Evolutionary conservation across 1,140 invertebrate genomes (phyloP), one percentile per base, ranked within the genome.

Genomic region (Zaprionus capensis): DNA sequence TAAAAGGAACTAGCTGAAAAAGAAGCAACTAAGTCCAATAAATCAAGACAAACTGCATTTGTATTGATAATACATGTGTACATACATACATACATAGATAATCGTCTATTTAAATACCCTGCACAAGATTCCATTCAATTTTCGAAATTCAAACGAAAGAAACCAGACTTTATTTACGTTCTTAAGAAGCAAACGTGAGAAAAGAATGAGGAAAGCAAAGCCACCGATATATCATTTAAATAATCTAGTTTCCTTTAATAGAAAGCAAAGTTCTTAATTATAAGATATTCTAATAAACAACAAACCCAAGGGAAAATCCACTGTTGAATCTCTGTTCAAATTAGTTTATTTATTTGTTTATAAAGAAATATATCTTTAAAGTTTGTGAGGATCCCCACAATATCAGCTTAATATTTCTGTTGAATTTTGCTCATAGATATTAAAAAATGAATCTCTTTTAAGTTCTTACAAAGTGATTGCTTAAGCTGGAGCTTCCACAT

Each of bases 21-120:
- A 71, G 68, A 55, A 73, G 62, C 71, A 77, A 65, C 75, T 51
- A 77, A 77, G 71, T 73, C 75, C 57, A 77, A 77, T 77, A 77
- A 77, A 77, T 77, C 75, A 77, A 73, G 63, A 77, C 55, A 63
- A 77, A 64, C 41, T 77, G 71, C 71, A 77, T 68, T 73, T 51
- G 68, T 71, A 71, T 76, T 71, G 56, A 14, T 36, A 65, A 46
- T 71, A 76, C 55, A 76, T 71, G 62, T 71, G 62, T 53, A 65
- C 61, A 11, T 31, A 11, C 9, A 34, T 11, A 34, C 31, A 9
- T 34, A 11, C 31, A 76, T 59, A 76, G 61, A 71, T 63, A 76
- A 61, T 65, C 44, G 73, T 59, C 64, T 65, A 71, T 76, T 76
- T 65, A 44, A 71, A 76, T 71, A 64, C 59, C 38, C 67, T 59